These are phyloP conservation scores for Seriola aureovittata DNA, from an alignment of 2,113 vertebrate species.

Conservation along the genomic window DNA sequence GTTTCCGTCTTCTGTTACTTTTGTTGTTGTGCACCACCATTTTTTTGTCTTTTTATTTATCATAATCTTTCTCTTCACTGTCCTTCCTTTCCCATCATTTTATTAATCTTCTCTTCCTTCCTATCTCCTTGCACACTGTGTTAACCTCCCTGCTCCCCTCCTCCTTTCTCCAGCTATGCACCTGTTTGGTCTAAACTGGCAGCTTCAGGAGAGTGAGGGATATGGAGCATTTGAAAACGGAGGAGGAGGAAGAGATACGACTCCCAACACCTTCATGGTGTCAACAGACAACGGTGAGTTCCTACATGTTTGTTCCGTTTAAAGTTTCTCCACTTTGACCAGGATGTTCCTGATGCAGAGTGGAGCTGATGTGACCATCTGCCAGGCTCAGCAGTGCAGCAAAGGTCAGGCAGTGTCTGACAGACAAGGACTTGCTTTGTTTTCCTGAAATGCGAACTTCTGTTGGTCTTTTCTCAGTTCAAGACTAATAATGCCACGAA, in stretches of 20 bases:
- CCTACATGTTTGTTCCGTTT: not conserved
- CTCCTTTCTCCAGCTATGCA: conserved; percentile 90
- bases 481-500: no score
- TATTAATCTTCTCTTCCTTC: not conserved
- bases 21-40: not conserved
- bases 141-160: conserved; percentile 12
- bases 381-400: no score
- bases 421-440: no score
- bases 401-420: no score
- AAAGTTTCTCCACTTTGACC: not conserved
- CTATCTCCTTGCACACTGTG: not conserved
- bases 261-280: conserved; percentile 91
- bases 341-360: no score
- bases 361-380: no score
- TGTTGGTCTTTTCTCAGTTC: no score
- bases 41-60: not conserved
- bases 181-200: conserved; percentile 99
- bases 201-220: conserved; percentile 95
- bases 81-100: not conserved
- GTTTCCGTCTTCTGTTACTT: not conserved
- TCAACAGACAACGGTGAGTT: conserved; percentile 92
- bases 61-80: not conserved
- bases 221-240: conserved; percentile 96
- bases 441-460: no score
- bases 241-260: conserved; percentile 90